Conservation (phyloP, 2,797 vertebrate species). For the Betta splendens region DNA sequence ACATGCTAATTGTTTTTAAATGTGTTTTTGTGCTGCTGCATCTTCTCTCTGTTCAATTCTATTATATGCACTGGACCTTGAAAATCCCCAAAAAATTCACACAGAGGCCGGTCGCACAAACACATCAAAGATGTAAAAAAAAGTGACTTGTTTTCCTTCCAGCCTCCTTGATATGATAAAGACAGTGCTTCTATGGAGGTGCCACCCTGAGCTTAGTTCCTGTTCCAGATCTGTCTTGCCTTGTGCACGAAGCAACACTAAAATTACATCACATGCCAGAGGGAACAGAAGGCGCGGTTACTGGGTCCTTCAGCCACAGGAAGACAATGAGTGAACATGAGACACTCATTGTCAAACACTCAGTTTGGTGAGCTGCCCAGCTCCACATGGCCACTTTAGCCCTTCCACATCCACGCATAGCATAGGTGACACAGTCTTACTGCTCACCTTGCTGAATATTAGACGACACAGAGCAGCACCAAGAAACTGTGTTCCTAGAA, state of each 20-base stretch:
- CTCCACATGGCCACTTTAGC: conserved; percentile 42
- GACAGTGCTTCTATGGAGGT: neutral
- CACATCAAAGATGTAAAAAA: conserved; percentile 60
- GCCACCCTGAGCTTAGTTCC: conserved; percentile 2
- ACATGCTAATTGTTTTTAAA: conserved; percentile 77
- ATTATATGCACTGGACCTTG: conserved; percentile 59
- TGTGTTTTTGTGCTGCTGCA: conserved; percentile 47
- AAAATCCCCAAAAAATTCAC: conserved; percentile 46
- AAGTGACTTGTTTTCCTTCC: conserved; percentile 3
- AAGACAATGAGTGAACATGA: conserved; percentile 19
- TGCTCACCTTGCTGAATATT: conserved; percentile 45
- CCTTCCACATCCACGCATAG: conserved; percentile 25
- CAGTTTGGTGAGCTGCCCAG: conserved; percentile 15
- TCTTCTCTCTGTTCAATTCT: conserved; percentile 53
- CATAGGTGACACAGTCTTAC: conserved; percentile 50
- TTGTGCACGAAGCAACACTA: neutral
- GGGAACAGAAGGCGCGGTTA: conserved; percentile 34
- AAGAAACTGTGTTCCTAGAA: conserved; percentile 28
- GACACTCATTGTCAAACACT: conserved; percentile 31
- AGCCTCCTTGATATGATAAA: conserved; percentile 5
- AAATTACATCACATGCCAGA: conserved; percentile 6
- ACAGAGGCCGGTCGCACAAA: conserved; percentile 29
- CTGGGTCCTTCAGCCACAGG: conserved; percentile 22
- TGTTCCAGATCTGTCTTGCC: conserved; percentile 6
- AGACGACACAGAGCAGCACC: conserved; percentile 26